Percentiles rank a stretch among this genome's conserved stretches.
phyloP scores from a whole-genome alignment of 2,113 vertebrate genomes.

The Accipiter virgatus region DNA sequence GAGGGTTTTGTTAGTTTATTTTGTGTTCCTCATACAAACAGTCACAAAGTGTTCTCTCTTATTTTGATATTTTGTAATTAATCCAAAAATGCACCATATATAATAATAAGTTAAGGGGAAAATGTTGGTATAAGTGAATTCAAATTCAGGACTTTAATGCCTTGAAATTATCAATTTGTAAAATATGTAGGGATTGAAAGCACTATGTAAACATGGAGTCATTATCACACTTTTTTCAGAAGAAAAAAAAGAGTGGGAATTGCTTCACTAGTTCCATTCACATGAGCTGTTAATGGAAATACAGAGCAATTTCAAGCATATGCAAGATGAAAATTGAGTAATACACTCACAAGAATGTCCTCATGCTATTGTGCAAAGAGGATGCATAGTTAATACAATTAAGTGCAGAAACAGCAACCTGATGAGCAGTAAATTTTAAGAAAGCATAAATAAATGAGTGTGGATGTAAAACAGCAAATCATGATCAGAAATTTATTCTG shows the following conservation, averaged over 20 bases:
- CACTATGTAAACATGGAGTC: neutral
- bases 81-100: neutral
- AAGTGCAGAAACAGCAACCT: neutral
- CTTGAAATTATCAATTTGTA: neutral
- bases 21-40: neutral
- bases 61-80: neutral
- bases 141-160: neutral
- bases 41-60: neutral
- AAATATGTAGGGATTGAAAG: neutral
- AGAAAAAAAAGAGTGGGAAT: neutral
- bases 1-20: neutral
- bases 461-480: neutral
- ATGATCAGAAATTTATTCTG: neutral
- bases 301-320: neutral
- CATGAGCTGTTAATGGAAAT: neutral
- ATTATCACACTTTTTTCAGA: neutral
- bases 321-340: neutral
- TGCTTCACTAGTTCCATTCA: neutral
- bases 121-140: neutral
- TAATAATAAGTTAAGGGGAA: neutral
- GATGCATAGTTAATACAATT: neutral
- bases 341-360: neutral
- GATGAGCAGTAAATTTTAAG: neutral
- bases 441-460: neutral
- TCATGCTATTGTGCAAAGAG: neutral